Percentiles rank a stretch among this genome's conserved stretches.
These are phyloP conservation scores for Panopea generosa DNA, from an alignment of 2,888 invertebrate genomes.

Conservation along the genomic window DNA sequence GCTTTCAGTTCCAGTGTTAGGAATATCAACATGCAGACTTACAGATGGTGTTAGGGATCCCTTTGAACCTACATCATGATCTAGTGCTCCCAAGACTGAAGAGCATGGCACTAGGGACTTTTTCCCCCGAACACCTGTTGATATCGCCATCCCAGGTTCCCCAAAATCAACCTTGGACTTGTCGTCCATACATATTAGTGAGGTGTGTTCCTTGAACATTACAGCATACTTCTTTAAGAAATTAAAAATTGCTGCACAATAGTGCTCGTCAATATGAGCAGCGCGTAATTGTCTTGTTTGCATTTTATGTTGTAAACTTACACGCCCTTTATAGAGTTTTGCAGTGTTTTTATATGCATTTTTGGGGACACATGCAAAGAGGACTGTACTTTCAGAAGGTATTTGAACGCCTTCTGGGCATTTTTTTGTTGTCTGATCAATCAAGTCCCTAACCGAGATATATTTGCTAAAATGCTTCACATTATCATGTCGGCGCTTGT, in stretches of 20 bases:
- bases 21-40: slow-evolving; percentile 39
- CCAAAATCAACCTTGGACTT: slow-evolving; percentile 28
- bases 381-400: slow-evolving; percentile 49
- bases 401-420: slow-evolving; percentile 39
- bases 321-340: slow-evolving; percentile 40
- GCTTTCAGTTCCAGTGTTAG: slow-evolving; percentile 29
- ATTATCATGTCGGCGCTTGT: slow-evolving; percentile 45
- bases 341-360: slow-evolving; percentile 36
- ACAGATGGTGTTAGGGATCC: slow-evolving; percentile 63
- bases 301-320: slow-evolving; percentile 38
- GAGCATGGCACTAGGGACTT: slow-evolving; percentile 46
- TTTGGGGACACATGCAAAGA: slow-evolving; percentile 50
- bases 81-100: slow-evolving; percentile 24
- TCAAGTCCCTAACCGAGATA: slow-evolving; percentile 52
- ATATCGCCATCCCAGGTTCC: slow-evolving; percentile 32
- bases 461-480: slow-evolving; percentile 35
- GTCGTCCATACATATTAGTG: slow-evolving; percentile 26
- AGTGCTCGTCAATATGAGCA: slow-evolving; percentile 53
- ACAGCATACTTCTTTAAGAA: slow-evolving; percentile 34
- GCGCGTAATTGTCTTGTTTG: slow-evolving; percentile 45
- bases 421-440: slow-evolving; percentile 27
- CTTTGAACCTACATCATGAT: slow-evolving; percentile 55
- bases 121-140: slow-evolving; percentile 50
- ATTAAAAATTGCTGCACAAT: slow-evolving; percentile 47
- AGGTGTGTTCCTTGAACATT: neutral